These are phyloP conservation scores for Himalopsyche tibetana DNA, from an alignment of 2,888 invertebrate genomes.

Conservation along the genomic window DNA sequence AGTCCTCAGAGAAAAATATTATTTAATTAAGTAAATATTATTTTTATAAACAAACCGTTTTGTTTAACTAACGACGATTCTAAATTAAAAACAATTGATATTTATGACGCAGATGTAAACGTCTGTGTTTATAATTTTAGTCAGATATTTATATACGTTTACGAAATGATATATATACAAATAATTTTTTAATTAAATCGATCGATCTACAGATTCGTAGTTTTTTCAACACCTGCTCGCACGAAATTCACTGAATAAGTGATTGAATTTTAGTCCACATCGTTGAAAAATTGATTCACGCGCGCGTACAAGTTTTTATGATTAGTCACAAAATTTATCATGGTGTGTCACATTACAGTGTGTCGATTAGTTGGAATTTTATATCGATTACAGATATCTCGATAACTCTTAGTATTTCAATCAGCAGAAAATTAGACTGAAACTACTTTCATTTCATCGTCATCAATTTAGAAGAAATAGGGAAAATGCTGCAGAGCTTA, in stretches of 20 bases:
- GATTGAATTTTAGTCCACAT: constrained; percentile 16
- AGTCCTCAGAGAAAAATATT: background rate
- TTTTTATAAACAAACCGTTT: background rate
- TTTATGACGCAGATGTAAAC: background rate
- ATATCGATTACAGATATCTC: background rate
- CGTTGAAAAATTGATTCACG: constrained; percentile 19
- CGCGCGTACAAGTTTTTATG: background rate
- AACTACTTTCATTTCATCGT: background rate
- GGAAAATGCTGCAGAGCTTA: background rate
- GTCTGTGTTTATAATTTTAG: background rate
- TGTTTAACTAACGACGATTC: background rate
- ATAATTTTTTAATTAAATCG: background rate
- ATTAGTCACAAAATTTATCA: constrained; percentile 10
- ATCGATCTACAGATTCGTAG: background rate
- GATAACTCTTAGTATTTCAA: background rate
- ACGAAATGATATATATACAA: background rate
- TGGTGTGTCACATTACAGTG: background rate
- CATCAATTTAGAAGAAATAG: background rate
- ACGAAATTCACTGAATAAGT: constrained; percentile 25
- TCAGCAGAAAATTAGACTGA: background rate
- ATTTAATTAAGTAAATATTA: background rate
- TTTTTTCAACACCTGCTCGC: background rate
- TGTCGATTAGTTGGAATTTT: background rate
- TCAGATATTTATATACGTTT: background rate
- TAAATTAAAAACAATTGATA: background rate